These are phyloP conservation scores for Tipula lateralis DNA, from an alignment of 2,888 invertebrate species.

Conservation along the genomic window DNA sequence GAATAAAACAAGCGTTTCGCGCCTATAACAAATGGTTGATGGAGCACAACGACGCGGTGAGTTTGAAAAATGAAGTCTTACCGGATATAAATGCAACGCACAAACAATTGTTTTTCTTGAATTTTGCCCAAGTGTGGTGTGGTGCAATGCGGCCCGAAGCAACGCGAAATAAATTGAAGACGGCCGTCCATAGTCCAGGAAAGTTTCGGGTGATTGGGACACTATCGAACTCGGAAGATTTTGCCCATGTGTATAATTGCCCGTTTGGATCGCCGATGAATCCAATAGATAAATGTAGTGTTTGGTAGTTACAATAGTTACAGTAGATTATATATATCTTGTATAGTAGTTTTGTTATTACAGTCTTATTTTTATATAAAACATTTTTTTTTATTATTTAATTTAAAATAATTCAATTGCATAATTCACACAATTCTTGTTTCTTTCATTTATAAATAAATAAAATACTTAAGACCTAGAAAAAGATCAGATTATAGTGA, in stretches of 20 bases:
- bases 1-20: slow-evolving; percentile 85
- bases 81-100: slow-evolving; percentile 70
- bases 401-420: slow-evolving; percentile 8
- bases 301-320: slow-evolving; percentile 55
- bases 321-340: too few relatives aligned
- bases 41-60: slow-evolving; percentile 53
- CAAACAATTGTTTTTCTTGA: slow-evolving; percentile 82
- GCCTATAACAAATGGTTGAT: slow-evolving; percentile 76
- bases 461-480: not conserved
- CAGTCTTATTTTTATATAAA: not conserved
- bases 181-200: slow-evolving; percentile 79
- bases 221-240: slow-evolving; percentile 71
- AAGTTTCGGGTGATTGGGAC: slow-evolving; percentile 75
- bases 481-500: not conserved
- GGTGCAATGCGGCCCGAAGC: slow-evolving; percentile 78
- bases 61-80: slow-evolving; percentile 55
- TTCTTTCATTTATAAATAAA: not conserved
- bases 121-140: slow-evolving; percentile 85
- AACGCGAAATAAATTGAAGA: slow-evolving; percentile 71
- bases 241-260: slow-evolving; percentile 67
- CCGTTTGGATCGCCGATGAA: slow-evolving; percentile 73
- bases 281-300: slow-evolving; percentile 68
- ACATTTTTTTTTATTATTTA: not conserved
- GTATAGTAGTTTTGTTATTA: not conserved
- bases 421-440: not conserved